These are phyloP conservation scores for Stigmatopora nigra DNA, from an alignment of 2,113 vertebrate genomes.

Conservation along the genomic window DNA sequence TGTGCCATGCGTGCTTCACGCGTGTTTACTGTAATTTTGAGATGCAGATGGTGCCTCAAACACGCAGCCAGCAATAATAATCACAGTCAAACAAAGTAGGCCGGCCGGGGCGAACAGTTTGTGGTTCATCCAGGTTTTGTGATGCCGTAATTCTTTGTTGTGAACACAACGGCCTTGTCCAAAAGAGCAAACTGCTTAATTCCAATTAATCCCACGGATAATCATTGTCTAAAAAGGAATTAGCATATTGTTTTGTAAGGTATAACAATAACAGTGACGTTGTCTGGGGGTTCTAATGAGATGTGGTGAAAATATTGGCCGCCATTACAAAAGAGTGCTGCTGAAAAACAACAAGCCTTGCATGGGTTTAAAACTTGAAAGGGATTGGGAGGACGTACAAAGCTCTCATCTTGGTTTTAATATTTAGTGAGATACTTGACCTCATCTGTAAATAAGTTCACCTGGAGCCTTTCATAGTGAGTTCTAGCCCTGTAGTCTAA, in stretches of 20 bases:
- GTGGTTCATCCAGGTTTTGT: conserved; percentile 38
- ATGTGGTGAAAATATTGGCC: conserved; percentile 39
- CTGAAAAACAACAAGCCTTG: conserved; percentile 50
- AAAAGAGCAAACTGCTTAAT: conserved; percentile 44
- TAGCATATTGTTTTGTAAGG: conserved; percentile 61
- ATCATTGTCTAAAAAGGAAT: conserved; percentile 44
- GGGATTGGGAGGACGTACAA: background rate
- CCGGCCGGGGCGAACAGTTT: conserved; percentile 17
- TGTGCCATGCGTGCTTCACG: conserved; percentile 1
- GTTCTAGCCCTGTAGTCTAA: conserved; percentile 12
- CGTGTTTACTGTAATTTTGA: background rate
- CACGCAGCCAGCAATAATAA: conserved; percentile 31
- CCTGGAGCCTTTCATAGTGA: conserved; percentile 54
- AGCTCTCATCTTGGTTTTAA: conserved; percentile 38
- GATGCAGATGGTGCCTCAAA: conserved; percentile 40
- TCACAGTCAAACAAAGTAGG: background rate
- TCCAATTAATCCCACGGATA: conserved; percentile 53
- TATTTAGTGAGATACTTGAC: conserved; percentile 37
- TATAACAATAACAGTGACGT: conserved; percentile 41
- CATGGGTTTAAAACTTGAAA: background rate
- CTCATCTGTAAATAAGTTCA: conserved; percentile 47
- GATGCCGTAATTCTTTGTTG: conserved; percentile 32
- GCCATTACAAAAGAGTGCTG: conserved; percentile 47
- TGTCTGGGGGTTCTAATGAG: conserved; percentile 38
- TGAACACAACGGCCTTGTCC: conserved; percentile 33